A percentile compares a stretch with the other conserved stretches of the same genome.
phyloP scores from a whole-genome alignment of 2,113 vertebrate species.

The Brachyistius frenatus region DNA sequence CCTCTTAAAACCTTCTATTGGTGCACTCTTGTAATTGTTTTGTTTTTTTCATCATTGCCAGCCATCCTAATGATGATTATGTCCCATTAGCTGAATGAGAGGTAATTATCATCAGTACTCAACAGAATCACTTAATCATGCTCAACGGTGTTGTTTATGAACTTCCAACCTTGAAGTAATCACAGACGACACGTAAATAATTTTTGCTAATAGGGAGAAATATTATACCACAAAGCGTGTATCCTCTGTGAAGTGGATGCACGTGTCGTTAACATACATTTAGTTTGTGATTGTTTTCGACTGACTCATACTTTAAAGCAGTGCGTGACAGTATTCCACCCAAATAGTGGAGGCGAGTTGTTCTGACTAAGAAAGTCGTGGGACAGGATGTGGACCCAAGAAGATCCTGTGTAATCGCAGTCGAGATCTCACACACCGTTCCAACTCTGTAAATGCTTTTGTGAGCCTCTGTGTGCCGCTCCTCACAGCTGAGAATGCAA shows the following conservation, averaged over 20 bases:
- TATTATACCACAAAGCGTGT: not conserved
- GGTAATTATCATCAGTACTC: constrained; percentile 49
- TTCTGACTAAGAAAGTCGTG: constrained; percentile 68
- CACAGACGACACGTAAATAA: constrained; percentile 7
- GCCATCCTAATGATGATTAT: constrained; percentile 48
- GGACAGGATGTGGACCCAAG: constrained; percentile 72
- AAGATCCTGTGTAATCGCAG: constrained; percentile 71
- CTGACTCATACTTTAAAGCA: constrained; percentile 45
- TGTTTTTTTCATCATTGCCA: constrained; percentile 41
- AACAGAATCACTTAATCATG: constrained; percentile 9
- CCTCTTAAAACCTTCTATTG: constrained; percentile 20
- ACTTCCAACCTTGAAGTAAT: constrained; percentile 12
- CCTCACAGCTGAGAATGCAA: constrained; percentile 81
- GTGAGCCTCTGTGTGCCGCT: constrained; percentile 69
- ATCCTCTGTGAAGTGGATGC: not conserved
- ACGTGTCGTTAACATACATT: constrained; percentile 13
- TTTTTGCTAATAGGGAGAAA: not conserved
- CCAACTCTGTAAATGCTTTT: constrained; percentile 73
- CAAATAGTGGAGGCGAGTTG: constrained; percentile 48
- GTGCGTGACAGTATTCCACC: constrained; percentile 26
- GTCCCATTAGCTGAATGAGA: constrained; percentile 33
- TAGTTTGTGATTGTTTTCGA: constrained; percentile 37
- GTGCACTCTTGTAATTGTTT: constrained; percentile 24
- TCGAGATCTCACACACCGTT: constrained; percentile 70
- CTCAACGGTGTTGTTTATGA: constrained; percentile 17